A percentile compares a stretch with the other conserved stretches of the same genome.
phyloP scores from a whole-genome alignment of 2,113 vertebrate species.

The Polypterus bichir region DNA sequence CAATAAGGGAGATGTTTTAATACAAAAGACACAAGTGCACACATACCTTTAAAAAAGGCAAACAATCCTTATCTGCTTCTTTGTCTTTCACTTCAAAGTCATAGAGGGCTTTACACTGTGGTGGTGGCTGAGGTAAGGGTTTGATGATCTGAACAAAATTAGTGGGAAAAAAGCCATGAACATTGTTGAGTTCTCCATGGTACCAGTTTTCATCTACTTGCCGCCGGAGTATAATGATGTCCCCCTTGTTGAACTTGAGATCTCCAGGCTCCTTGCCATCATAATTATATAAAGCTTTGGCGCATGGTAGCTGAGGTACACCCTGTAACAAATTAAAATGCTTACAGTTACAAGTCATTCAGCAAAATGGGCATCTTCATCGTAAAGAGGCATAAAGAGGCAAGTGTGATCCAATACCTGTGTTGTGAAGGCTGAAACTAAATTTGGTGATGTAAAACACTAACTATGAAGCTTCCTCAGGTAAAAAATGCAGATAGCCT shows the following conservation, averaged over 20 bases:
- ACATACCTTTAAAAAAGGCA: constrained; percentile 90
- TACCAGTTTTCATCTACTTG: constrained; percentile 98
- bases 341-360: no score
- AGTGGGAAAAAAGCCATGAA: constrained; percentile 95
- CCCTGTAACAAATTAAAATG: constrained; percentile 43
- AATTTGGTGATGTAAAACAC: no score
- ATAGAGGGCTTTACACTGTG: constrained; percentile 96
- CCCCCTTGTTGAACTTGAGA: constrained; percentile 93
- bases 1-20: background rate
- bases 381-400: no score
- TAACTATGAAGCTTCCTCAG: no score
- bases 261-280: constrained; percentile 95
- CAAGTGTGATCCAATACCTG: no score
- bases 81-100: constrained; percentile 98
- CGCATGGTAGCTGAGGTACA: constrained; percentile 88
- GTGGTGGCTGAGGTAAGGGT: constrained; percentile 88
- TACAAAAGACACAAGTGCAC: background rate
- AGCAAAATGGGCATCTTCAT: no score
- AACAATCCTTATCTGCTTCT: constrained; percentile 97
- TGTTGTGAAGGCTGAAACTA: no score
- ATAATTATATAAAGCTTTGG: constrained; percentile 96
- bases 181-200: constrained; percentile 86
- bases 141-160: constrained; percentile 97
- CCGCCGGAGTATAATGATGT: constrained; percentile 88
- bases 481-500: no score